Percentiles rank a stretch among this genome's conserved stretches.
phyloP scores from a whole-genome alignment of 2,797 vertebrate genomes.

The Tauraco hartlaubi region DNA sequence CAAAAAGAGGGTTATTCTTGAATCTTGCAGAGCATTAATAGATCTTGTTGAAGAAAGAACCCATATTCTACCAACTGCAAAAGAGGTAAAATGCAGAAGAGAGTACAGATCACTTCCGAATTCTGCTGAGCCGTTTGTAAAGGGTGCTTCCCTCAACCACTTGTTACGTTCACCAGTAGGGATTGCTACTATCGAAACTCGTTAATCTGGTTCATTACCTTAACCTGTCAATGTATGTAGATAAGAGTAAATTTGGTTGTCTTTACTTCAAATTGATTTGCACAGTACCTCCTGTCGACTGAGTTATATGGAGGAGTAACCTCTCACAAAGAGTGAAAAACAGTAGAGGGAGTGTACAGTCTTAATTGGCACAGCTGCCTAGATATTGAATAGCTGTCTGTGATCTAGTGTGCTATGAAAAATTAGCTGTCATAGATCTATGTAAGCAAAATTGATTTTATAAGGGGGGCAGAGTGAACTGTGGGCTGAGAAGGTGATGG shows the following conservation, averaged over 20 bases:
- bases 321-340: neutral
- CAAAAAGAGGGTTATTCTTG: slow-evolving; percentile 86
- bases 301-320: neutral
- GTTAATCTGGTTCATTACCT: neutral
- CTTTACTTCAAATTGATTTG: neutral
- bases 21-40: slow-evolving; percentile 84
- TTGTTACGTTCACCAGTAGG: neutral
- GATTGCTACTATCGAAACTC: neutral
- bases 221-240: neutral
- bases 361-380: neutral
- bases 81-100: slow-evolving; percentile 82
- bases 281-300: neutral
- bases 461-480: neutral
- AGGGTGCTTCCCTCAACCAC: neutral
- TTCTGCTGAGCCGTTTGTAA: neutral
- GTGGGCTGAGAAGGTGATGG: neutral
- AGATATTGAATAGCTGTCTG: neutral
- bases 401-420: neutral
- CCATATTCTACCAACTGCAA: slow-evolving; percentile 63
- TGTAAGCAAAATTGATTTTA: neutral
- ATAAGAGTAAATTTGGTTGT: neutral
- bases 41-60: slow-evolving; percentile 80
- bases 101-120: neutral
- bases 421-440: neutral
- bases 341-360: neutral